Percentiles rank a stretch among this genome's conserved stretches.
Evolutionary conservation across 2,888 invertebrate species (phyloP).

Genomic region (Hydraecia micacea): DNA sequence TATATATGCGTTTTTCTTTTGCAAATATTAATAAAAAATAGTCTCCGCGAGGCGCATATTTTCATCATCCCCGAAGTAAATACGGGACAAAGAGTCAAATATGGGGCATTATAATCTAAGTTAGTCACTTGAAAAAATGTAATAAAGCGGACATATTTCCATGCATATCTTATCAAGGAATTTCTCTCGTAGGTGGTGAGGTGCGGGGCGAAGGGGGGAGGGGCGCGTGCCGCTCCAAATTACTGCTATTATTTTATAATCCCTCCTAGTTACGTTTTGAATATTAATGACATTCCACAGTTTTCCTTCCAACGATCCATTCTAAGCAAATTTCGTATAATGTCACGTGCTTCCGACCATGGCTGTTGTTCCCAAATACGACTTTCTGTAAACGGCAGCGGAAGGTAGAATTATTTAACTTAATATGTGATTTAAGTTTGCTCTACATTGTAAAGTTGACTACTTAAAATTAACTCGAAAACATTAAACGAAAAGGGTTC

Average conservation of each 20-base stretch:
- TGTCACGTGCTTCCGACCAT: constrained; percentile 77
- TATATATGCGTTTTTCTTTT: background rate
- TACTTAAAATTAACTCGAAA: constrained; percentile 4
- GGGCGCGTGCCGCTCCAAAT: constrained; percentile 86
- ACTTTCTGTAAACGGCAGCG: constrained; percentile 21
- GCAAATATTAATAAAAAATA: constrained; percentile 31
- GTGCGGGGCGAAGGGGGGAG: constrained; percentile 67
- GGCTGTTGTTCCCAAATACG: constrained; percentile 39
- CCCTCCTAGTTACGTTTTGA: constrained; percentile 89
- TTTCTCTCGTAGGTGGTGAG: constrained; percentile 78
- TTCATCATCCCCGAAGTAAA: constrained; percentile 26
- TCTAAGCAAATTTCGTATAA: constrained; percentile 83
- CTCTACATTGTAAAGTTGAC: background rate
- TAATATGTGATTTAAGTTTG: constrained; percentile 4
- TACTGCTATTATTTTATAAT: constrained; percentile 91
- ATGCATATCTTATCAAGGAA: constrained; percentile 89
- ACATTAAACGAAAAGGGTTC: constrained; percentile 32
- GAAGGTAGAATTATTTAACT: constrained; percentile 12
- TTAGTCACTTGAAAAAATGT: constrained; percentile 85
- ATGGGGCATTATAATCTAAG: constrained; percentile 72
- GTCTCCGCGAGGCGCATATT: constrained; percentile 20
- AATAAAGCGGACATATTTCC: constrained; percentile 88
- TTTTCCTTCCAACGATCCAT: constrained; percentile 83
- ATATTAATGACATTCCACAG: constrained; percentile 90
- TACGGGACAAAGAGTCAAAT: constrained; percentile 67